Evolutionary conservation across 2,797 vertebrate genomes (phyloP), one percentile per base, ranked within the genome.

Genomic region (Amphiprion clarkii): DNA sequence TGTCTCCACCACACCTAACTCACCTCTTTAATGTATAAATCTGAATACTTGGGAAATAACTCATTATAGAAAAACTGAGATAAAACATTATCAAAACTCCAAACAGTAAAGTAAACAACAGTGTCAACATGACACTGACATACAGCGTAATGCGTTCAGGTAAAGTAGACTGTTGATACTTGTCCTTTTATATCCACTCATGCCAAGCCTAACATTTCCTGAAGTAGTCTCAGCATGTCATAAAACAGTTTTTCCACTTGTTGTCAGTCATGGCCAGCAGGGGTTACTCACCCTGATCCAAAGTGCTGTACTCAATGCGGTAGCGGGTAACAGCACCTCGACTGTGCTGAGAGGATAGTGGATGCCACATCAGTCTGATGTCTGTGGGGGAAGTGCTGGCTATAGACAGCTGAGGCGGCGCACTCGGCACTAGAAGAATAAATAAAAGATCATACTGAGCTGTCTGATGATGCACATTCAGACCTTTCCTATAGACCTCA

Each of bases 361-460:
- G 97, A 73, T 96, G 95, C 98, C 98, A 99, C 0, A 95, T 96
- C 87, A 97, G 95, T 75, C 94, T 93, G 92, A 99, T 96, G 90
- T 99, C 96, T 25, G 95, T 96, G 25, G 96, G 95, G 57, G 95
- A 96, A 71, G 96, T 95, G 91, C 97, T 98, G 2, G 95, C 96
- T 82, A 99, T 94, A 33, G 96, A 96, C 78, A 99, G 93, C 94
- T 97, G 96, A 63, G 97, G 97, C 2, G 98, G 96, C 19, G 95
- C 94, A 23, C 95, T 97, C 36, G 98, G 98, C 66, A 99, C 98
- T 99, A 88, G 64, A 79, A 66, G 62, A 51, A 46, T 54, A 36
- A 64, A 59, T 5, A 60, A 64, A 62, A 59, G 56, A 71, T 80
- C 56, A 70, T 16, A 33, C 17, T 58, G 19, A 71, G 33, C 39